Evolutionary conservation across 2,797 vertebrate species (phyloP).

Genomic region (Paedocypris micromegethes): DNA sequence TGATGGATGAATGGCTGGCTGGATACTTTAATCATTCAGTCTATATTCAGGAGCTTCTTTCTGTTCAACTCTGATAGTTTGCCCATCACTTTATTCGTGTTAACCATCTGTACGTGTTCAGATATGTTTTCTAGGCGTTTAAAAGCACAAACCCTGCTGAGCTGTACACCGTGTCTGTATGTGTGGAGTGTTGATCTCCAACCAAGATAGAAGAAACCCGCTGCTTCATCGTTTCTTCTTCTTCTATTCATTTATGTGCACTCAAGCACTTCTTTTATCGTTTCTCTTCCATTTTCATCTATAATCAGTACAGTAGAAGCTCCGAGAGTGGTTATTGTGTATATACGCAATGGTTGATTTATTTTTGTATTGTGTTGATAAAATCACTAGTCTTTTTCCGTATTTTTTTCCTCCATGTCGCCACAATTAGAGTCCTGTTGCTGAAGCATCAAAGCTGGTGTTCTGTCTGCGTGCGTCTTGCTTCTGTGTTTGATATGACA

Average conservation of each 20-base stretch:
- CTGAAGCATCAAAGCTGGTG: not conserved
- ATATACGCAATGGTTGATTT: no score
- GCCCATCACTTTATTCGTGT: no score
- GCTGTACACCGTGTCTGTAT: conserved; percentile 1
- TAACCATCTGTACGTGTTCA: no score
- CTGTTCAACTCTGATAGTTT: no score
- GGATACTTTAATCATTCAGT: no score
- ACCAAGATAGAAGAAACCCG: not conserved
- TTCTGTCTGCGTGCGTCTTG: not conserved
- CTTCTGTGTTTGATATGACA: conserved; percentile 7
- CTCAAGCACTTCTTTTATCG: not conserved
- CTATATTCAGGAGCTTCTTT: no score
- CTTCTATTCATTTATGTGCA: conserved; percentile 11
- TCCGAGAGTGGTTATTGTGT: conserved; percentile 14
- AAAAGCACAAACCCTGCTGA: not conserved
- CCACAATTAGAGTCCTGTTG: conserved; percentile 23
- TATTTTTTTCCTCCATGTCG: conserved; percentile 12
- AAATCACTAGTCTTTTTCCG: not conserved
- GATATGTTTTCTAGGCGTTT: not conserved
- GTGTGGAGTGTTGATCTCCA: conserved; percentile 6
- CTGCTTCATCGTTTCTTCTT: conserved; percentile 24
- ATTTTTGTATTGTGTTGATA: no score
- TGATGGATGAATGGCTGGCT: no score
- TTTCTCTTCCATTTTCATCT: conserved; percentile 2
- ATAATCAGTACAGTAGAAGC: not conserved